phyloP scores from a whole-genome alignment of 2,888 invertebrate genomes.

The Rhamnusium bicolor region DNA sequence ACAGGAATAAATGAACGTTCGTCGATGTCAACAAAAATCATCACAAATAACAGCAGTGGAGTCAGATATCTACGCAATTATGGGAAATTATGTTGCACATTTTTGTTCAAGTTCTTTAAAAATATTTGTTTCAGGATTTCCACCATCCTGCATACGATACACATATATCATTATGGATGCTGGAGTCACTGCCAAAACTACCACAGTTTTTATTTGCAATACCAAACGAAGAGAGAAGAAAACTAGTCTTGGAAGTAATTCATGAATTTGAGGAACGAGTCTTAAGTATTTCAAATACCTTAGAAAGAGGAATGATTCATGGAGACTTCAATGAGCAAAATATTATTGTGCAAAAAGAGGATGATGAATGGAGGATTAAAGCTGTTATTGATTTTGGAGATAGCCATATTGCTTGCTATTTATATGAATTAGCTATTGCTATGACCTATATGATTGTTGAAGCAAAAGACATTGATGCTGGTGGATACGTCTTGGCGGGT shows the following conservation, averaged over 20 bases:
- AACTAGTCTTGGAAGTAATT: constrained; percentile 78
- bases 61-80: too few species aligned
- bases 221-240: constrained; percentile 74
- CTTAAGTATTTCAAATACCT: constrained; percentile 73
- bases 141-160: constrained; percentile 80
- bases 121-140: constrained; percentile 75
- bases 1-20: too few species aligned
- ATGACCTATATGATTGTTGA: constrained; percentile 87
- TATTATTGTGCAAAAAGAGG: constrained; percentile 72
- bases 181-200: constrained; percentile 80
- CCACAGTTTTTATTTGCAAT: constrained; percentile 81
- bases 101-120: too few species aligned
- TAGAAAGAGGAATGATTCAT: constrained; percentile 85
- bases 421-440: constrained; percentile 89
- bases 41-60: too few species aligned
- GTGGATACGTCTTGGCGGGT: constrained; percentile 84
- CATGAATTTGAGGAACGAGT: constrained; percentile 79
- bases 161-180: constrained; percentile 84
- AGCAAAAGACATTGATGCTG: constrained; percentile 75
- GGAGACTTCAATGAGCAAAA: constrained; percentile 95
- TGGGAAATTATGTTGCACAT: too few species aligned
- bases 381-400: constrained; percentile 93
- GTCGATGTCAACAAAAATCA: too few species aligned
- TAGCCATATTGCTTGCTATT: constrained; percentile 79
- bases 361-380: constrained; percentile 74